Conservation (phyloP, 2,888 invertebrate species). For the Sphinx pinastri region DNA sequence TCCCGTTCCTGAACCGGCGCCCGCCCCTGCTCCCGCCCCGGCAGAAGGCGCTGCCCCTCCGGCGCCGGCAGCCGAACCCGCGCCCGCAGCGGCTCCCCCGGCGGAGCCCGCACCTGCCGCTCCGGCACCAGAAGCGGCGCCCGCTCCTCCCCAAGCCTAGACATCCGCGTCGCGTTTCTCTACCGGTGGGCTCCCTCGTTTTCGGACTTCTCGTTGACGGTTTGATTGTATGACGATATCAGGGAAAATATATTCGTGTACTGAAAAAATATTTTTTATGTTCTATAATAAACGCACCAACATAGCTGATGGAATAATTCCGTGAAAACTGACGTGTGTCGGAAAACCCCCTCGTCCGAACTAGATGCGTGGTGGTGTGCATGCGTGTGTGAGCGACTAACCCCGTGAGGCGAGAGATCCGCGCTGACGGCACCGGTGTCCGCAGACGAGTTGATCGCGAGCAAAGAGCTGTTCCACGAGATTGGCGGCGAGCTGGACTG, state of each 20-base stretch:
- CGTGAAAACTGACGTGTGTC: conserved; percentile 34
- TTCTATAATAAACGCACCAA: conserved; percentile 62
- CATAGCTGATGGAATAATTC: conserved; percentile 80
- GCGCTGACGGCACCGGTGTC: conserved; percentile 61
- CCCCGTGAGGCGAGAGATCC: conserved; percentile 35
- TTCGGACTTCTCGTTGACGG: conserved; percentile 36
- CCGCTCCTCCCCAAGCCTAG: conserved; percentile 24
- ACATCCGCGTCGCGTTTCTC: conserved; percentile 30
- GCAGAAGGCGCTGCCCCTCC: conserved; percentile 41
- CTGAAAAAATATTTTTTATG: conserved; percentile 55
- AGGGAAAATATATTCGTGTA: conserved; percentile 25
- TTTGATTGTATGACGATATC: conserved; percentile 14
- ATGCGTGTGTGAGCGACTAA: conserved; percentile 53
- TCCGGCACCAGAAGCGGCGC: conserved; percentile 35
- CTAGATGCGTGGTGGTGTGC: conserved; percentile 41
- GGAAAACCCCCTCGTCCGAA: neutral
- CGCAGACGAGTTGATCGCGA: conserved; percentile 92
- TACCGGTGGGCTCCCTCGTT: conserved; percentile 36
- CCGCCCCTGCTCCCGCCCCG: conserved; percentile 38
- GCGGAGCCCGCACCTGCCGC: conserved; percentile 37
- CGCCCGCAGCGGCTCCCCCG: conserved; percentile 33
- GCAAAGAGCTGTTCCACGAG: conserved; percentile 96
- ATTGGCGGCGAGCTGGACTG: conserved; percentile 96
- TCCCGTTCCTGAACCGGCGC: conserved; percentile 35
- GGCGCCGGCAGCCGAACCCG: conserved; percentile 39